Base-by-base conservation (phyloP, 2,888 invertebrate genomes). In the Petrolisthes cinctipes region DNA sequence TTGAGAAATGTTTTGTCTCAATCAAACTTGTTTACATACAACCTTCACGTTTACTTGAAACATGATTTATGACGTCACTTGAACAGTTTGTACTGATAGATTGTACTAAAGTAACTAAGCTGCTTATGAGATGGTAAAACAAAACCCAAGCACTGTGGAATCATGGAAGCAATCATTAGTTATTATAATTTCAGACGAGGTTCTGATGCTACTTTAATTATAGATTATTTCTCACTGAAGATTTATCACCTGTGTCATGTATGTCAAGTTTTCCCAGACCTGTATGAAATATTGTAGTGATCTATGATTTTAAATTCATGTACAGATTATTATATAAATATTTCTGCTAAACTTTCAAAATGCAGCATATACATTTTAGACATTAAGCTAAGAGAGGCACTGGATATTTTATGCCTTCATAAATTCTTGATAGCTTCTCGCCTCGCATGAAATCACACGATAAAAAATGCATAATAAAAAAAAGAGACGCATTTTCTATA, bases 381-480 rank as follows among this genome's bases (percentile, higher is more conserved):
- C 14, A 71, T 6, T 71, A 71, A 71, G 71, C 20, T 71, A 71
- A 71, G 71, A n/a, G 71, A 71, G 71, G 71, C 71, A 71, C 14
- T n/a, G n/a, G 71, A 71, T 71, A 71, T 71, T n/a, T 11, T 20
- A 71, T 17, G 20, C 20, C 71, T 71, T 71, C 71, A 71, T 71
- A n/a, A 71, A 71, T 71, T 71, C 71, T 71, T 71, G 71, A 71
- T 17, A 71, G 71, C 71, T 71, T 71, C 71, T 71, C 71, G 71
- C 71, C 71, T 71, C 71, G 14, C 14, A 71, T 14, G 14, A 20
- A 71, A 71, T 6, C 71, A 61, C 14, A n/a, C n/a, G 6, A 71
- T 11, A 61, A 11, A 17, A 61, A 61, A 61, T 11, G 17, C 61
- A 61, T 11, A 61, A 61, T 9, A 61, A 61, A 61, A 61, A 61